Evolutionary conservation across 92 coral and sea anemone genomes (phyloP), one percentile per base, ranked within the genome.

Genomic region (Siderastrea siderea): DNA sequence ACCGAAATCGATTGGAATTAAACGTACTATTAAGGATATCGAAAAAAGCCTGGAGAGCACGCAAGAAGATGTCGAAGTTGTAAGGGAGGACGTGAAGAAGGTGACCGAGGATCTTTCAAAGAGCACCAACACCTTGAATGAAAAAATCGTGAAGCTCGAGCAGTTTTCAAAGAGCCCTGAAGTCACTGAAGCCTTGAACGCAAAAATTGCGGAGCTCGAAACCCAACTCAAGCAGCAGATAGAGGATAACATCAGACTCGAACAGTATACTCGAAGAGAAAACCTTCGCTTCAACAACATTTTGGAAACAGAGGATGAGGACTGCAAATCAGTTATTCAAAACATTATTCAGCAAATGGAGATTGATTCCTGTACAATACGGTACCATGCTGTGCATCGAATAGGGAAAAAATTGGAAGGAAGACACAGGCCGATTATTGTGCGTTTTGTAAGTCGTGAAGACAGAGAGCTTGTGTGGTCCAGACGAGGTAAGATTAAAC

Each of bases 381-480:
- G 74, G 17, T 43, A 38, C 74, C 74, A 68, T 68, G 52, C 74
- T 38, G 74, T 68, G 51, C 74, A 68, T 47, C 15, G 74, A 0
- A 16, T 68, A 14, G 74, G 49, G 19, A 68, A 68, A 68, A 68
- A 16, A 68, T 38, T 38, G 51, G 48, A 43, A 68, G 51, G 74
- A 47, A 47, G 0, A 47, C 38, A 0, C 51, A 68, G 74, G 16
- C 48, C 74, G 8, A 68, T 68, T 5, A 68, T 68, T 3, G 74
- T 47, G 17, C 47, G 74, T 38, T 68, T 68, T 17, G 74, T 68
- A 38, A 38, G 74, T 68, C 48, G 74, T 3, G 74, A 68, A 68
- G 74, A 68, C 74, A 68, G 74, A 68, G 74, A 68, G 48, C 47
- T 68, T 68, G 74, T 68, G 49, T 68, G 74, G 74, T n/a, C 74